phyloP scores from a whole-genome alignment of 2,797 vertebrate genomes.

The Hydrophis major region DNA sequence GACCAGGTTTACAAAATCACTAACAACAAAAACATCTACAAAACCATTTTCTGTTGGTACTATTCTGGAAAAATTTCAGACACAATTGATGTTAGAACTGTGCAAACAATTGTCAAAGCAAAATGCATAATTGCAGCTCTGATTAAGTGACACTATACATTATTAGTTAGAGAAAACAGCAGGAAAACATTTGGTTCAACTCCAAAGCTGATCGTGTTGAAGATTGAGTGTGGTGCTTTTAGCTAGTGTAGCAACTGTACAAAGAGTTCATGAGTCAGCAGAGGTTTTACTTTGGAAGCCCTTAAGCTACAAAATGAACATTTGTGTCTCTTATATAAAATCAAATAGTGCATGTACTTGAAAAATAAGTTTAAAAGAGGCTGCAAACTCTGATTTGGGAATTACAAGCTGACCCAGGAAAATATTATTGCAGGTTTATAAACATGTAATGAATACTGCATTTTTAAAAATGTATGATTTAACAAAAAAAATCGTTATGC shows the following conservation, averaged over 20 bases:
- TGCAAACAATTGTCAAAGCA: not conserved
- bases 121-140: not conserved
- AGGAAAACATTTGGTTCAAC: conserved; percentile 1
- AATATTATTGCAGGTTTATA: not conserved
- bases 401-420: not conserved
- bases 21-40: not conserved
- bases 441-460: not conserved
- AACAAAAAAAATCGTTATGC: not conserved
- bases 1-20: not conserved
- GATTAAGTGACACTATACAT: not conserved
- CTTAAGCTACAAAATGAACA: conserved; percentile 8
- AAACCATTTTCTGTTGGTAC: not conserved
- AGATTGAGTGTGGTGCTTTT: not conserved
- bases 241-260: conserved; percentile 8
- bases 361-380: not conserved
- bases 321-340: not conserved
- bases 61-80: not conserved
- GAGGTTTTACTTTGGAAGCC: conserved; percentile 8
- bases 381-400: not conserved
- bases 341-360: not conserved
- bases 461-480: not conserved
- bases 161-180: conserved; percentile 4
- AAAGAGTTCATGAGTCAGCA: conserved; percentile 13
- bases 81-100: not conserved
- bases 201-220: not conserved